A percentile compares a stretch with the other conserved stretches of the same genome.
These are phyloP conservation scores for Diogma glabrata DNA, from an alignment of 2,888 invertebrate genomes.

Conservation along the genomic window DNA sequence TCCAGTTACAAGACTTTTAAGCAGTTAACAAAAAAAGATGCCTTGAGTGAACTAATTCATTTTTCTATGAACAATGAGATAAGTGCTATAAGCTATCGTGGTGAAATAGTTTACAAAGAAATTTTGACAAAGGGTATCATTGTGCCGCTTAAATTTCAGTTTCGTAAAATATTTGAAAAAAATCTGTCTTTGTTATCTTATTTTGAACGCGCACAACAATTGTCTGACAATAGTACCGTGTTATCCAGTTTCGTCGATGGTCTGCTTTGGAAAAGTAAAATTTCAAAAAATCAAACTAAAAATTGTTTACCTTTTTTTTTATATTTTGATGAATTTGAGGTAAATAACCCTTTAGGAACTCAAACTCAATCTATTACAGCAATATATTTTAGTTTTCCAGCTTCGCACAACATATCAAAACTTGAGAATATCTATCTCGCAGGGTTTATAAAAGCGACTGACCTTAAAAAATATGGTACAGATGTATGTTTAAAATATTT, in stretches of 20 bases:
- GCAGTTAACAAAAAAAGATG: too few relatives aligned
- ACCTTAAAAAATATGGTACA: conserved; percentile 16
- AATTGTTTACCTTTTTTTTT: conserved; percentile 1
- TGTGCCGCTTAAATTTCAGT: neutral
- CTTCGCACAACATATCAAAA: conserved; percentile 3
- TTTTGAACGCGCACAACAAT: too few relatives aligned
- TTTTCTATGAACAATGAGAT: neutral
- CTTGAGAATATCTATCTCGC: neutral
- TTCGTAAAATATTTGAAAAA: neutral
- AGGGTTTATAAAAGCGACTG: neutral
- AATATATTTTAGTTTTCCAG: conserved; percentile 12
- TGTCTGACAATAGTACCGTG: too few relatives aligned
- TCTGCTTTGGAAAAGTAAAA: neutral
- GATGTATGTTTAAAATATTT: conserved; percentile 20
- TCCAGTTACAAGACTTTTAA: too few relatives aligned
- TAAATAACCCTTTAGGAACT: conserved; percentile 13
- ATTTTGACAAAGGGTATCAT: neutral
- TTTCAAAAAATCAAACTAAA: neutral
- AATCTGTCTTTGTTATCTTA: too few relatives aligned
- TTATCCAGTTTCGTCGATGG: neutral
- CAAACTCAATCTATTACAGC: conserved; percentile 12
- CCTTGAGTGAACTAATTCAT: neutral
- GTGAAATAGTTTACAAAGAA: neutral
- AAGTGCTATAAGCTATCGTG: neutral
- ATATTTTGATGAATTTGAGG: conserved; percentile 12